Evolutionary conservation across 2,113 vertebrate genomes (phyloP), one percentile per base, ranked within the genome.

Genomic region (Litocranius walleri): DNA sequence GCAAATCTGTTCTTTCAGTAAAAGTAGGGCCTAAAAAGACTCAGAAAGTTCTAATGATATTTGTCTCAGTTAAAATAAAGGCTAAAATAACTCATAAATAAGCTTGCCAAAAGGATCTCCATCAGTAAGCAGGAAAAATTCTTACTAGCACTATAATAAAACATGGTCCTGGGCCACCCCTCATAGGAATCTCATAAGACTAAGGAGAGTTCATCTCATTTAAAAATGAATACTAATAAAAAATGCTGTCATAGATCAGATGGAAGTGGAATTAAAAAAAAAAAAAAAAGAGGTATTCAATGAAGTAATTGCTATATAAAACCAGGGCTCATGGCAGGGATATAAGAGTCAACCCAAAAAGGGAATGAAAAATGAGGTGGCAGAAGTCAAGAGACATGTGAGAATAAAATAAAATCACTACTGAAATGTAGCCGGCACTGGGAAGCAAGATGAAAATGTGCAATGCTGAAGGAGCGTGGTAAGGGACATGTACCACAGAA

Each of bases 61-160:
- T 21, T 33, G 40, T 91, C 57, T 96, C 8, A 52, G 67, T 81
- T 85, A 93, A 96, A 97, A 88, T 56, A 67, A 94, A 95, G 50
- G 13, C 21, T 89, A 62, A 62, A 94, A 95, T 43, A 74, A 71
- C 19, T 67, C 56, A 95, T 13, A 52, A 86, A 78, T 54, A 90
- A 96, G 21, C 82, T 36, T 91, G 27, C 52, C 50, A 54, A 82
- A 92, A 88, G 62, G 48, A 64, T 48, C 57, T 64, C 87, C 21
- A 83, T 16, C 29, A 88, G 23, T 54, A 81, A 95, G 3, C 19
- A 15, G 19, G 61, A 74, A 92, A 89, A 94, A 57, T 25, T 64
- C 40, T 94, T 33, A 11, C 12, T 77, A 54, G 40, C 4, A 6
- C 12, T 67, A 48, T 30, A 11, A 19, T 94, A 48, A 95, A 81